A percentile compares a stretch with the other conserved stretches of the same genome.
phyloP scores from a whole-genome alignment of 2,888 invertebrate genomes.

The Sylvicola cinctus region DNA sequence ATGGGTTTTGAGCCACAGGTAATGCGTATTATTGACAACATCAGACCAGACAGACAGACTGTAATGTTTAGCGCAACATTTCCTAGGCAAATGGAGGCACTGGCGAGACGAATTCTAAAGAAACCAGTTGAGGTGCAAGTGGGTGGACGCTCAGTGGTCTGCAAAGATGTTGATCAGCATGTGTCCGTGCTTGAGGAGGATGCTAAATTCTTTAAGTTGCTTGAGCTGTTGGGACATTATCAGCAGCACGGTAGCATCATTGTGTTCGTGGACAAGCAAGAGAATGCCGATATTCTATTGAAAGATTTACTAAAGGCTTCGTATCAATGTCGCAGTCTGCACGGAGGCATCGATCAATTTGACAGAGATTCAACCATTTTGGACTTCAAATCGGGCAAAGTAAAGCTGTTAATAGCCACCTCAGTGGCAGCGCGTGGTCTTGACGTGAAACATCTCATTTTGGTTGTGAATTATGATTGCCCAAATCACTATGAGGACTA shows the following conservation, averaged over 20 bases:
- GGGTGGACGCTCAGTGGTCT: constrained; percentile 89
- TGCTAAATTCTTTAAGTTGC: constrained; percentile 88
- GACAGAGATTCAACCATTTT: constrained; percentile 94
- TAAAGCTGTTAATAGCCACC: constrained; percentile 85
- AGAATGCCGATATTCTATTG: constrained; percentile 80
- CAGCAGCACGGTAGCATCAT: constrained; percentile 79
- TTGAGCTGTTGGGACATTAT: constrained; percentile 91
- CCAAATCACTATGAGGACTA: constrained; percentile 99
- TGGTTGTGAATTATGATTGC: constrained; percentile 97
- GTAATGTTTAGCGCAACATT: constrained; percentile 99
- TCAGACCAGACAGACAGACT: constrained; percentile 90
- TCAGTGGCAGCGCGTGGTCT: constrained; percentile 95
- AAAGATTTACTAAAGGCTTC: constrained; percentile 93
- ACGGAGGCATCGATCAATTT: constrained; percentile 98
- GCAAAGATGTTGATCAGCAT: constrained; percentile 93
- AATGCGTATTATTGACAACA: constrained; percentile 94
- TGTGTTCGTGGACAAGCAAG: constrained; percentile 97
- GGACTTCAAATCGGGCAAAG: constrained; percentile 91
- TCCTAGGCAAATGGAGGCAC: constrained; percentile 96
- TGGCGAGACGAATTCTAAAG: constrained; percentile 79
- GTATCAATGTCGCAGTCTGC: constrained; percentile 90
- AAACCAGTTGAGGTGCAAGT: constrained; percentile 96
- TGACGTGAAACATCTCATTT: constrained; percentile 93
- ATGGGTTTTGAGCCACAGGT: constrained; percentile 85
- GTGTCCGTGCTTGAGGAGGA: constrained; percentile 88